Base-by-base conservation (phyloP, 2,797 vertebrate genomes). In the Squalus acanthias region DNA sequence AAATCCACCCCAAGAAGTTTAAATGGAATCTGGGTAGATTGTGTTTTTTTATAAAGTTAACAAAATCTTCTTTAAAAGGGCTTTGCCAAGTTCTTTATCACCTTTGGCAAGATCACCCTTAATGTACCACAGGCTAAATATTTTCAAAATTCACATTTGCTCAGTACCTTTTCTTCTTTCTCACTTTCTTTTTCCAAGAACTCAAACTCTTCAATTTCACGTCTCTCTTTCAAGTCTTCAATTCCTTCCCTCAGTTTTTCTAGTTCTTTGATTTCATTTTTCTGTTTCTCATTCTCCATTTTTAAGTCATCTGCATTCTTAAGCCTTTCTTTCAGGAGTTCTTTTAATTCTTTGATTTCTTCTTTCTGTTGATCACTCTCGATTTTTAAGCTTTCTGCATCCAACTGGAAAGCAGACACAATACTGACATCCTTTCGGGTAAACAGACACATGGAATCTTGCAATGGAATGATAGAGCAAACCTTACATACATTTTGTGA, bases 131-230 rank as follows among this genome's bases (percentile, higher is more conserved):
- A 95, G 2, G 20, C 20, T 69, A 65, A 65, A 65, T 39, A 95
- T 95, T 95, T 95, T 72, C 46, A 95, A 95, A 70, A 13, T 72
- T 72, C 65, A 72, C 24, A 72, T 50, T 95, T 74, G 60, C 60
- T 15, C 26, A 26, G 97, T 96, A 99, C 99, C 99, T 99, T 98
- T 0, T 98, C 97, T 94, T 99, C 98, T 96, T 98, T 98, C 88
- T 97, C 97, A 95, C 97, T 97, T 97, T 98, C 97, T 76, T 98
- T 98, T 97, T 99, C 99, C 65, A 99, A 98, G 87, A 96, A 96
- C 96, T 98, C 97, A 97, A 99, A 99, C 97, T 99, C 99, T 0
- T 98, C 98, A 2, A 97, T 96, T 87, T 99, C 98, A 12, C 53
- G 96, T 96, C 97, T 98, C 96, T 99, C 99, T 88, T 98, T 97